Base-by-base conservation (phyloP, 1,140 invertebrate genomes). In the Aphaenogaster rudis region DNA sequence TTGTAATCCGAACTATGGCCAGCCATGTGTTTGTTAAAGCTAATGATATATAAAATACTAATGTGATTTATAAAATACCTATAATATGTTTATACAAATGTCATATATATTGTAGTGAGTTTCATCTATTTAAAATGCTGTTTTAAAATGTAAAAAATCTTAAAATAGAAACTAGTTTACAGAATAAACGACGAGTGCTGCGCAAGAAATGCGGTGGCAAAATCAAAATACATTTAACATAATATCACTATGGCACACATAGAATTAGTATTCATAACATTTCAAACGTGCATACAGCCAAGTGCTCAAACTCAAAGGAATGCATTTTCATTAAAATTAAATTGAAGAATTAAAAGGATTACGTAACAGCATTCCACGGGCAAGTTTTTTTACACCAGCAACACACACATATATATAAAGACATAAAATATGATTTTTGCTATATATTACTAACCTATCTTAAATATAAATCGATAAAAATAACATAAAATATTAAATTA, bases 201-300 rank as follows among this genome's bases (percentile, higher is more conserved):
- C 45, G 9, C 4, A 11, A 42, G 11, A 84, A 76, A 61, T 82
- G 42, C 67, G 6, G 42, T 82, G 48, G 21, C 39, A 57, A 81
- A 57, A 54, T 69, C 8, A 80, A 42, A 74, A 50, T 72, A 71
- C 52, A 81, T 57, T 45, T 71, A 84, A 84, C 17, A 33, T 67
- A 66, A 66, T 8, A 84, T 82, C 28, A 66, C 61, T 66, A 66
- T 48, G 50, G 61, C 45, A 77, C 39, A 86, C 61, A 80, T 39
- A 81, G 39, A 69, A 86, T 86, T 86, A 86, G 17, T 80, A 61
- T 45, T 28, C 39, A 45, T 54, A 45, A 79, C 11, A 48, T 48
- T 86, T 80, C 54, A 74, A 82, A 54, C 63, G 48, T 79, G 84
- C 76, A 81, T 48, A 79, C 50, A 86, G 42, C 42, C 28, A 80